Base-by-base conservation (phyloP, 2,888 invertebrate species). In the Periphyllus acericola region DNA sequence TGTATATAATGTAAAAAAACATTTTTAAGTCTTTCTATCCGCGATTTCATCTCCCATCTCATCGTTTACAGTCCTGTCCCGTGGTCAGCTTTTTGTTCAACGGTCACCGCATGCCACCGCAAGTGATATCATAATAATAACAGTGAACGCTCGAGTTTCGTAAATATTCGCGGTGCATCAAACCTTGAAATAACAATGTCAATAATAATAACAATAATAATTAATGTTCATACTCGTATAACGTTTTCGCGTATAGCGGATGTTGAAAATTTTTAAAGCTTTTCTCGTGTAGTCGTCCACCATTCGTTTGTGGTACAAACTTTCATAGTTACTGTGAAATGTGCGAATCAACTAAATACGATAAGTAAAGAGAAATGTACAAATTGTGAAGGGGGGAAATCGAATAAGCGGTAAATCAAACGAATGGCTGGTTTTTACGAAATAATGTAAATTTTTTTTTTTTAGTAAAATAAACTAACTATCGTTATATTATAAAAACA, bases 121-220 rank as follows among this genome's bases (percentile, higher is more conserved):
- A 72, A 72, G 25, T 34, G 19, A 83, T n/a, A 34, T 55, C 52
- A 55, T 82, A 71, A 82, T 52, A 68, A 68, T 34, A 55, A 72
- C 52, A 0, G 34, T n/a, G 34, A 25, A 14, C 9, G n/a, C 19
- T 72, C 19, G n/a, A 72, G 34, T 83, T 71, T 32, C 14, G n/a
- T 72, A 34, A 72, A 72, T n/a, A 83, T 4, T 9, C 34, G 17
- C 25, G 17, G 72, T 52, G 72, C 83, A 9, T 55, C 55, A 83
- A 83, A 83, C 83, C 36, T 34, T 36, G 9, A 11, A 17, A 82
- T 52, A 82, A 71, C 46, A 82, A 72, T 52, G 71, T n/a, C 52
- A 52, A 36, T 83, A 83, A 55, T 71, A 71, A 34, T 40, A 71
- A 34, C 46, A 46, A 46, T 25, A 46, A 81, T 46, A 36, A 66